Conservation (phyloP, 2,888 invertebrate species). For the Mongoloraphidia duomilia region DNA sequence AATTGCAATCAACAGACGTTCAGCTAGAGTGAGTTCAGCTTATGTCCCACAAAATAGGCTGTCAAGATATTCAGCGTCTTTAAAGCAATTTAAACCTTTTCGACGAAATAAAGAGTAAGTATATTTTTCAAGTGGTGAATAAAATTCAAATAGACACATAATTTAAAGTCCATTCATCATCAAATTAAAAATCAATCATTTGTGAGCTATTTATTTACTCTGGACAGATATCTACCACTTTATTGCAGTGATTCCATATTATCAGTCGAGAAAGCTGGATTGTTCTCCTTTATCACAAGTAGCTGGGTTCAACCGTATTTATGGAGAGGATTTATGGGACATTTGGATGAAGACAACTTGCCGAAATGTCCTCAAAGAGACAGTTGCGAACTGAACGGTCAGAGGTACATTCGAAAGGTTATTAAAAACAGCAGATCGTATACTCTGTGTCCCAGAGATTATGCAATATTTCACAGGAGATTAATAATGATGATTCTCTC, state of each 20-base stretch:
- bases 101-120: conserved; percentile 18
- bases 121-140: background rate
- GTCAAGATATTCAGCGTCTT: conserved; percentile 21
- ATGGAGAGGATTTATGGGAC: conserved; percentile 30
- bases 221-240: background rate
- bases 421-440: too few species aligned
- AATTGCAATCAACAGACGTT: too few species aligned
- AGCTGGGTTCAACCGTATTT: conserved; percentile 36
- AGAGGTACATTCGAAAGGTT: conserved; percentile 24
- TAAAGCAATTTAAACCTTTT: conserved; percentile 22
- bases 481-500: too few species aligned
- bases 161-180: too few species aligned
- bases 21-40: conserved; percentile 13
- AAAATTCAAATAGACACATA: too few species aligned
- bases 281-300: conserved; percentile 33
- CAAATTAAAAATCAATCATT: background rate
- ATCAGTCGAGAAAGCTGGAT: conserved; percentile 30
- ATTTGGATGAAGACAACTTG: conserved; percentile 27
- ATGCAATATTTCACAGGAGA: too few species aligned
- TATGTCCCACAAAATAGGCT: conserved; percentile 23
- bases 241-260: conserved; percentile 16
- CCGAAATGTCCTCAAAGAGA: conserved; percentile 29
- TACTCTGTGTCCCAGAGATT: too few species aligned
- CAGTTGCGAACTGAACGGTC: conserved; percentile 30
- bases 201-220: background rate